Base-by-base conservation (phyloP, 2,888 invertebrate species). In the Eristalis arbustorum region DNA sequence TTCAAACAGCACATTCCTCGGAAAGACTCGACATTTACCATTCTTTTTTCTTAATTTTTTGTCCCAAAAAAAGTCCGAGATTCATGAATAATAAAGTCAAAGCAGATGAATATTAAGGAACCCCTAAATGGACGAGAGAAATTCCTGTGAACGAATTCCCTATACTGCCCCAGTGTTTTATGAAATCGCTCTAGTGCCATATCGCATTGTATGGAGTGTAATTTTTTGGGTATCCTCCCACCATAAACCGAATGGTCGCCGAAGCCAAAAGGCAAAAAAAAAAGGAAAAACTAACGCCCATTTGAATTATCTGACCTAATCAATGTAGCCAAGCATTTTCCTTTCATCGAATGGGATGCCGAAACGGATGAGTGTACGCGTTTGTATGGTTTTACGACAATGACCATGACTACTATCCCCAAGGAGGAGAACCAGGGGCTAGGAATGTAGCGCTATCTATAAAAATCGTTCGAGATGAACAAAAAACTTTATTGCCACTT, bases 31-130 rank as follows among this genome's bases (percentile, higher is more conserved):
- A 59, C 25, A 5, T 25, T 25, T 14, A 14, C 10, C 14, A 4
- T 22, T 23, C 3, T 11, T 57, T 11, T 25, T 59, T 25, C 22
- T 25, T 18, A n/a, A 5, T 18, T 14, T 25, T 25, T 25, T 25
- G 59, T 59, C 59, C 49, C 49, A 8, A 18, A 23, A 42, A 42
- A n/a, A 42, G 31, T 56, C 42, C 42, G 18, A 31, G 23, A 66
- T 10, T 57, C 71, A 64, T 72, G 78, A 72, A 72, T 72, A 78
- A 78, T 66, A 66, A 78, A 78, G 42, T 59, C 23, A 28, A 40
- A 69, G 59, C 28, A 64, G 64, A 66, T 78, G 71, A 61, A 75
- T 75, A 61, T 61, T 61, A 66, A 71, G 34, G 64, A 59, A 22
- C 28, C 78, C 66, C 5, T 14, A 64, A 57, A 40, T 8, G 63